phyloP scores from a whole-genome alignment of 35 echinoderm and acorn worm species.

The Ophiothrix spiculata region DNA sequence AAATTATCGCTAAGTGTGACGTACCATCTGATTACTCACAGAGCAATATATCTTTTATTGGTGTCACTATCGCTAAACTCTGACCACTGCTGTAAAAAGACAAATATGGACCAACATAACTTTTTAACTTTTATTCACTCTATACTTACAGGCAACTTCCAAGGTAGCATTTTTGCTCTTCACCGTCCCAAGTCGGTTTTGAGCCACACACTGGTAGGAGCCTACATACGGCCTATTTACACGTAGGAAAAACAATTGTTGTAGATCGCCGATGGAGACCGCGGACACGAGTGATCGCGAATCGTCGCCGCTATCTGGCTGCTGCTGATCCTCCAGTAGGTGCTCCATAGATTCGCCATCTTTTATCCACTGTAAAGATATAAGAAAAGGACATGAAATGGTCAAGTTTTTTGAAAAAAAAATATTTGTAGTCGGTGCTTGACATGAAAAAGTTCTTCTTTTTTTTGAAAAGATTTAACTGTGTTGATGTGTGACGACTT shows the following conservation, averaged over 20 bases:
- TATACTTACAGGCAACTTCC: constrained; percentile 33
- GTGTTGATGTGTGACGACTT: background rate
- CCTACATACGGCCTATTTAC: constrained; percentile 31
- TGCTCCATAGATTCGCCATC: constrained; percentile 29
- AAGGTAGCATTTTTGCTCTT: constrained; percentile 22
- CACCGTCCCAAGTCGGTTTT: background rate
- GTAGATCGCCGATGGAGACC: background rate
- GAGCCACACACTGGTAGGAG: constrained; percentile 32
- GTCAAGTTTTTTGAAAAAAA: background rate
- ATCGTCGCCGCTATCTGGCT: background rate
- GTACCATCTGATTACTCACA: no score
- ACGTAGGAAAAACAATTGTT: constrained; percentile 24
- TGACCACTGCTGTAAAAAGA: no score
- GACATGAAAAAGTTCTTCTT: background rate
- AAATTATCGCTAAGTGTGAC: no score
- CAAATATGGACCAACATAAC: no score
- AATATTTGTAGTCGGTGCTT: background rate
- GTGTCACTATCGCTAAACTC: no score
- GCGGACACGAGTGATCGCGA: background rate
- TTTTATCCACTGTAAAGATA: constrained; percentile 28
- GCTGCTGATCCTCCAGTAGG: background rate
- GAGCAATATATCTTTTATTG: no score
- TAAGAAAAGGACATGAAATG: background rate
- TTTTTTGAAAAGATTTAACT: background rate
- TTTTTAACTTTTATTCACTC: no score